phyloP scores from a whole-genome alignment of 2,113 vertebrate species.

The Ictalurus punctatus region DNA sequence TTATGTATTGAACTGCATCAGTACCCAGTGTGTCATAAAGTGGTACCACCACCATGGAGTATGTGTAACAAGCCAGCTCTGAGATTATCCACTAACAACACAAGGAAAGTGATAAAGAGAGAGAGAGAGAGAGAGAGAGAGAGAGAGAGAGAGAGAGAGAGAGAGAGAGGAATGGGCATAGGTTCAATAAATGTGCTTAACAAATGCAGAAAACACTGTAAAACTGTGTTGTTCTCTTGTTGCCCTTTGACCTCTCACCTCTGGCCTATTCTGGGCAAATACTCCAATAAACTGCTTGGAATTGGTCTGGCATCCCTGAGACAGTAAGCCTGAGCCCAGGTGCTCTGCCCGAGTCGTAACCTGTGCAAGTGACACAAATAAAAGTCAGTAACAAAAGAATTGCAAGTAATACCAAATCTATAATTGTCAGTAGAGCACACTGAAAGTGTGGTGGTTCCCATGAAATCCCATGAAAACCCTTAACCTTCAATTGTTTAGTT shows the following conservation, averaged over 20 bases:
- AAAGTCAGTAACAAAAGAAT: not conserved
- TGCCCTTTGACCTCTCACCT: slow-evolving; percentile 73
- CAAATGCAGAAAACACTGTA: not conserved
- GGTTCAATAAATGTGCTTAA: not conserved
- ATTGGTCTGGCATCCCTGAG: slow-evolving; percentile 84
- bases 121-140: not conserved
- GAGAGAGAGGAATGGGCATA: not conserved
- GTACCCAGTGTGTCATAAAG: slow-evolving; percentile 94
- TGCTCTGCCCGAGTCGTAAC: slow-evolving; percentile 87
- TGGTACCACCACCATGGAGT: slow-evolving; percentile 97
- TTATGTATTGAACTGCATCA: slow-evolving; percentile 92
- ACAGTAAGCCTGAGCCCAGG: slow-evolving; percentile 90
- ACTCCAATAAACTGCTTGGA: slow-evolving; percentile 91
- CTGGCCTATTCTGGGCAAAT: slow-evolving; percentile 96
- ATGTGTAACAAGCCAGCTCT: slow-evolving; percentile 95
- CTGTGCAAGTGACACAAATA: slow-evolving; percentile 62
- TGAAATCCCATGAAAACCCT: not conserved
- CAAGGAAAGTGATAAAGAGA: not conserved
- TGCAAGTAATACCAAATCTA: not conserved
- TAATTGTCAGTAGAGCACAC: not conserved
- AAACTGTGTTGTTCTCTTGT: not conserved
- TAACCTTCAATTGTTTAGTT: not conserved
- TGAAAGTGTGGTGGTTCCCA: not conserved
- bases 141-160: not conserved
- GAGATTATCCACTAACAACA: slow-evolving; percentile 91